phyloP scores from a whole-genome alignment of 2,113 vertebrate species.

The Gasterosteus aculeatus region DNA sequence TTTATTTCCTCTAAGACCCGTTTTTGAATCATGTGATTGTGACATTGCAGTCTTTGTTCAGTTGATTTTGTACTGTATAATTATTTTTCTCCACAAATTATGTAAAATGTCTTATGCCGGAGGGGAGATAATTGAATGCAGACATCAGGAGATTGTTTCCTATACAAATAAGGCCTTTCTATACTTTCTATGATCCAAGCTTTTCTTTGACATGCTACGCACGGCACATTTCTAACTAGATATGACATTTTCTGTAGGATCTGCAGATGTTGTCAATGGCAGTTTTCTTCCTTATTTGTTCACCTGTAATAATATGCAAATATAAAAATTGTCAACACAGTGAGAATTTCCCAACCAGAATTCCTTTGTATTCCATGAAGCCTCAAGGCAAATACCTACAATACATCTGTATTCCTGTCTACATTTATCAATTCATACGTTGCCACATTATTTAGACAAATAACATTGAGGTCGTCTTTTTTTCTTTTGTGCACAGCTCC shows the following conservation, averaged over 20 bases:
- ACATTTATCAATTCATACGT: neutral
- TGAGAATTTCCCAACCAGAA: neutral
- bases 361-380: neutral
- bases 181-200: neutral
- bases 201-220: neutral
- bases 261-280: neutral
- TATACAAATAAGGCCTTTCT: neutral
- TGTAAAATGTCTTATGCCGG: neutral
- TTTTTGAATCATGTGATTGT: neutral
- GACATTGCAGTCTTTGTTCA: neutral
- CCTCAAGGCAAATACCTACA: neutral
- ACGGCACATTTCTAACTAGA: neutral
- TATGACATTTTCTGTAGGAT: neutral
- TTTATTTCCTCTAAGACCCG: neutral
- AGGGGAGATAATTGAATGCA: conserved; percentile 30
- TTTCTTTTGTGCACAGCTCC: conserved; percentile 77
- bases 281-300: neutral
- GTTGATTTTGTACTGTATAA: conserved; percentile 15
- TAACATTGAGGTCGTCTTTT: neutral
- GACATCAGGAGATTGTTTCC: neutral
- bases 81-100: conserved; percentile 38
- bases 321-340: neutral
- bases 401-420: neutral
- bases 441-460: neutral
- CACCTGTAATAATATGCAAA: neutral